phyloP scores from a whole-genome alignment of 1,140 invertebrate genomes.

The Lepeophtheirus salmonis region DNA sequence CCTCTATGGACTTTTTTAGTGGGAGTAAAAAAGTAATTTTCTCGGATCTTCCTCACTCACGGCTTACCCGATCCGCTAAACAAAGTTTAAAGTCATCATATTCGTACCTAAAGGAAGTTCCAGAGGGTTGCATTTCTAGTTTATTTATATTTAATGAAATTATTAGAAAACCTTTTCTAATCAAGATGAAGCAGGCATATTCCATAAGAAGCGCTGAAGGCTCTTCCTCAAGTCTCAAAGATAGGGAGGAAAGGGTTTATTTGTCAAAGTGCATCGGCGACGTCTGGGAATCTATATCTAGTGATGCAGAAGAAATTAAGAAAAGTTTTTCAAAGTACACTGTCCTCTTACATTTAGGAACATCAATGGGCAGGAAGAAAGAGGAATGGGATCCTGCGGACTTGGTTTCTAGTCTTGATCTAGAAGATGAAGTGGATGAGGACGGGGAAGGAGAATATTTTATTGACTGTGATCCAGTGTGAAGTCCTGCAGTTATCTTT shows the following conservation, averaged over 20 bases:
- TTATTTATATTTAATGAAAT: not conserved
- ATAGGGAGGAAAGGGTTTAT: not conserved
- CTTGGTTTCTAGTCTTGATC: not conserved
- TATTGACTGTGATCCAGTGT: not conserved
- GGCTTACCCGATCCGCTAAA: not conserved
- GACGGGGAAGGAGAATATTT: not conserved
- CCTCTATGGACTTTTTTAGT: not conserved
- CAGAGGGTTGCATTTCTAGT: not conserved
- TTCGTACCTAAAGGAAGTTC: not conserved
- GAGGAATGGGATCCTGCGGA: not conserved
- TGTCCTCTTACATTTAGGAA: not conserved
- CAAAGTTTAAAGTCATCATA: not conserved
- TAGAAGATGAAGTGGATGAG: not conserved
- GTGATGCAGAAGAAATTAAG: not conserved
- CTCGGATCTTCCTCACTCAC: not conserved
- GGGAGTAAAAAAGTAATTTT: not conserved
- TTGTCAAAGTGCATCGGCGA: not conserved
- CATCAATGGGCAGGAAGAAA: no score
- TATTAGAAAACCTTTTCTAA: not conserved
- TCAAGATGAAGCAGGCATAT: not conserved
- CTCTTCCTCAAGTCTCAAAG: not conserved
- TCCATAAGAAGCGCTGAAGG: not conserved
- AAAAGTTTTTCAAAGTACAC: not conserved
- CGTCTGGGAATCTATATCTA: not conserved
- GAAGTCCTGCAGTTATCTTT: no score